Base-by-base conservation (phyloP, 2,113 vertebrate species). In the Arothron firmamentum region DNA sequence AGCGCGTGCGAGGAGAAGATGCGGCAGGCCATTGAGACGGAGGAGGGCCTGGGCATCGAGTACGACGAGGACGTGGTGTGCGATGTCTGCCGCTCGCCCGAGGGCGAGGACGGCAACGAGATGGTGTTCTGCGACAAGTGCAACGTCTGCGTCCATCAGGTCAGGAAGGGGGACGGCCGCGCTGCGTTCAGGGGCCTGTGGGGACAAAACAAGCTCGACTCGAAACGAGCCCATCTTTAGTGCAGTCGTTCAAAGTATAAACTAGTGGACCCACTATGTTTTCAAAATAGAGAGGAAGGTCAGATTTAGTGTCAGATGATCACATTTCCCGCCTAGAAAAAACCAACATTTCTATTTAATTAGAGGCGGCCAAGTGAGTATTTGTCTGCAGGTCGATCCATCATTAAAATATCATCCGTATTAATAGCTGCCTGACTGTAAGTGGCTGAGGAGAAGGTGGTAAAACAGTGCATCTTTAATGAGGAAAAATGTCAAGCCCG, bases 111-210 rank as follows among this genome's bases (percentile, higher is more conserved):
- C 1, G 94, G 96, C 78, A 98, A 98, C 4, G 96, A 98, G 90
- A 98, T 98, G 96, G 96, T 98, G 45, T 98, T 98, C 75, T 98
- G 96, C 31, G 96, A 98, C 92, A 96, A 97, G 74, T 98, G 96
- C 89, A 96, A 98, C 4, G 92, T 98, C 83, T 98, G 96, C 0
- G 96, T 98, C 62, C 96, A 98, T 84, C 96, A 98, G 95, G 96
- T 97, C 67, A 85, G 76, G 6, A 38, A 6, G 10, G 2, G 2
- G 47, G 25, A 6, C 43, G 16, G 43, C 13, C 5, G 43, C 43
- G 3, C 43, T 63, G 58, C 61, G 14, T 46, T 15, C 45, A 12
- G n/a, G 45, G 14, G 45, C 45, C 15, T 46, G 45, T 38, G 34
- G 34, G 34, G 4, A 38, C 11, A 38, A 38, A 28, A 28, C 25